Percentiles rank a stretch among this genome's conserved stretches.
Evolutionary conservation across 2,888 invertebrate species (phyloP).

Genomic region (Netelia virgata): DNA sequence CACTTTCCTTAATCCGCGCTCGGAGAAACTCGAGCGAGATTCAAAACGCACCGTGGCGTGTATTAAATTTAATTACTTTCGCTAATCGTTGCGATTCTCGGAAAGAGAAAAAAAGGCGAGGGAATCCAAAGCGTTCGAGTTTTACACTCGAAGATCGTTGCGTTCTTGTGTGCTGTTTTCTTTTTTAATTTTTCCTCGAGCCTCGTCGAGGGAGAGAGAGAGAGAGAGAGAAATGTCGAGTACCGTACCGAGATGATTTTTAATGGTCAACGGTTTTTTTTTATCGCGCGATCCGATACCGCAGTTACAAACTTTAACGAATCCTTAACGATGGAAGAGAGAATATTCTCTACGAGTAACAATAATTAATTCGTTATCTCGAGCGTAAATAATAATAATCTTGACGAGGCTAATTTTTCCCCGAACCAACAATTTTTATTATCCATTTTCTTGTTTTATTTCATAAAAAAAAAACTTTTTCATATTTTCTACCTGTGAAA

Average conservation of each 20-base stretch:
- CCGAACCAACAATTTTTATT: too few relatives aligned
- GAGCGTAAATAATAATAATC: too few relatives aligned
- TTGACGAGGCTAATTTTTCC: too few relatives aligned
- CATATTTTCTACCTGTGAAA: too few relatives aligned
- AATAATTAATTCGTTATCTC: too few relatives aligned
- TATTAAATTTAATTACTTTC: conserved; percentile 70
- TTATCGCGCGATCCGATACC: too few relatives aligned
- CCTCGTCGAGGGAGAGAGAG: too few relatives aligned
- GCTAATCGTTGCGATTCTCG: conserved; percentile 64
- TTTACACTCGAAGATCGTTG: conserved; percentile 10
- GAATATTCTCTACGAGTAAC: background rate
- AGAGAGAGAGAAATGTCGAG: background rate
- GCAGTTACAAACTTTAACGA: too few relatives aligned
- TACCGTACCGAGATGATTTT: background rate
- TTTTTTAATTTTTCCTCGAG: conserved; percentile 4
- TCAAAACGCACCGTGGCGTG: conserved; percentile 46
- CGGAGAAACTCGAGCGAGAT: conserved; percentile 7
- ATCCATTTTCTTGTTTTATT: too few relatives aligned
- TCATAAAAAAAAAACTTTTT: too few relatives aligned
- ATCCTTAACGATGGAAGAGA: background rate
- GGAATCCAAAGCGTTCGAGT: conserved; percentile 32
- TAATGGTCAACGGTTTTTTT: too few relatives aligned
- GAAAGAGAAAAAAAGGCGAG: conserved; percentile 21
- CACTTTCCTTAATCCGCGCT: conserved; percentile 55
- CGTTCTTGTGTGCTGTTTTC: background rate